Evolutionary conservation across 2,113 vertebrate genomes (phyloP).

Genomic region (Vireo altiloquus): DNA sequence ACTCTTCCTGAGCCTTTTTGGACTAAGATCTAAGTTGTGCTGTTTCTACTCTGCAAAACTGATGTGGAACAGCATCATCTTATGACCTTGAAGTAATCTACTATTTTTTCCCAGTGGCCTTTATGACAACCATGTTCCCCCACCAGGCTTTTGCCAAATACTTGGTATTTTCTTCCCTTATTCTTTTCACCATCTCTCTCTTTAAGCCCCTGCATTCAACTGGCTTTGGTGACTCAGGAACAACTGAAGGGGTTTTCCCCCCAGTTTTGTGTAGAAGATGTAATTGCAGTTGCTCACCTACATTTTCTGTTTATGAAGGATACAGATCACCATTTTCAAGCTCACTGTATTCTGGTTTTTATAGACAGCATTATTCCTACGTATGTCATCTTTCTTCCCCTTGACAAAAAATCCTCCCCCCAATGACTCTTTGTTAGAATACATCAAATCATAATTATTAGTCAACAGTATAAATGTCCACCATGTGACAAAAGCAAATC

Average conservation of each 20-base stretch:
- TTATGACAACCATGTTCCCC: neutral
- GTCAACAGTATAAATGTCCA: neutral
- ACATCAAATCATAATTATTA: conserved; percentile 4
- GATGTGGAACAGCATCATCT: neutral
- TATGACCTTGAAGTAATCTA: neutral
- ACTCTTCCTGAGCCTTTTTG: neutral
- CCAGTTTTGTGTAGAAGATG: neutral
- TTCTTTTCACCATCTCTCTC: neutral
- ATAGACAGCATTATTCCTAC: neutral
- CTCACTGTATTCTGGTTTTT: neutral
- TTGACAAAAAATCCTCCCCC: neutral
- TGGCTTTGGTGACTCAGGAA: neutral
- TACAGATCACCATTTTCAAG: neutral
- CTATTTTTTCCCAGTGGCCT: neutral
- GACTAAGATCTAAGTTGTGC: neutral
- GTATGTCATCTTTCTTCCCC: neutral
- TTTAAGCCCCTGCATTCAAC: neutral
- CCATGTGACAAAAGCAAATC: neutral
- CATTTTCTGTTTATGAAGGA: neutral
- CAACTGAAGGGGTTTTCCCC: neutral
- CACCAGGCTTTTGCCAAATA: neutral
- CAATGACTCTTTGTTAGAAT: neutral
- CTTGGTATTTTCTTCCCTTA: neutral
- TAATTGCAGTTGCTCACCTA: neutral
- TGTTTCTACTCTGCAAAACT: neutral